Evolutionary conservation across 2,797 vertebrate species (phyloP).

Genomic region (Sebastes flavidus): DNA sequence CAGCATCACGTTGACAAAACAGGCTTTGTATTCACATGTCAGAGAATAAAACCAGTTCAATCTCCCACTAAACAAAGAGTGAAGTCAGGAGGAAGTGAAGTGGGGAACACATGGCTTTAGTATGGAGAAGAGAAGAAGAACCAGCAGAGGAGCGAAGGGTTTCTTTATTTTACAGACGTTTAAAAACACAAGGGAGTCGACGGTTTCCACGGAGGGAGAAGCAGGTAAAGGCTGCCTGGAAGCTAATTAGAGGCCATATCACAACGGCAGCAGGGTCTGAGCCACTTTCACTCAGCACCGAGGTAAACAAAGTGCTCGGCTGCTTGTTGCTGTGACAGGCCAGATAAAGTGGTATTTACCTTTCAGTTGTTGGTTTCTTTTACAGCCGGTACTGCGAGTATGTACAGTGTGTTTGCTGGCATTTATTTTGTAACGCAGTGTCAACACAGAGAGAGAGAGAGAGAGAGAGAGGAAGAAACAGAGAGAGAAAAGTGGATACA

Average conservation of each 20-base stretch:
- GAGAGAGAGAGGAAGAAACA: conserved; percentile 13
- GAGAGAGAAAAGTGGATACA: conserved; percentile 12
- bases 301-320: conserved; percentile 75
- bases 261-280: conserved; percentile 67
- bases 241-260: conserved; percentile 78
- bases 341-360: conserved; percentile 79
- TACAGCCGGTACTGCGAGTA: conserved; percentile 30
- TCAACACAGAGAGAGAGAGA: conserved; percentile 49
- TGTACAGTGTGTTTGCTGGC: conserved; percentile 43
- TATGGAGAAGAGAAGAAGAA: conserved; percentile 10
- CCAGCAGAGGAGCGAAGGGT: conserved; percentile 16
- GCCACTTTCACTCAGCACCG: conserved; percentile 64
- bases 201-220: conserved; percentile 35
- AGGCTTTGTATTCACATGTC: conserved; percentile 24
- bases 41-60: neutral
- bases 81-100: conserved; percentile 18
- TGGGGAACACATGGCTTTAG: conserved; percentile 10
- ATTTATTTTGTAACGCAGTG: conserved; percentile 42
- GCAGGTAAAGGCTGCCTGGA: conserved; percentile 73
- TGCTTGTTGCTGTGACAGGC: conserved; percentile 71
- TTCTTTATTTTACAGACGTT: conserved; percentile 24
- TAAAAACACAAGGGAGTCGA: conserved; percentile 51
- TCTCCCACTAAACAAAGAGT: neutral
- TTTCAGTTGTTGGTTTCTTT: conserved; percentile 71
- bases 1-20: conserved; percentile 4